phyloP scores from a whole-genome alignment of 2,797 vertebrate species.

The Hydrocynus forskahlii region DNA sequence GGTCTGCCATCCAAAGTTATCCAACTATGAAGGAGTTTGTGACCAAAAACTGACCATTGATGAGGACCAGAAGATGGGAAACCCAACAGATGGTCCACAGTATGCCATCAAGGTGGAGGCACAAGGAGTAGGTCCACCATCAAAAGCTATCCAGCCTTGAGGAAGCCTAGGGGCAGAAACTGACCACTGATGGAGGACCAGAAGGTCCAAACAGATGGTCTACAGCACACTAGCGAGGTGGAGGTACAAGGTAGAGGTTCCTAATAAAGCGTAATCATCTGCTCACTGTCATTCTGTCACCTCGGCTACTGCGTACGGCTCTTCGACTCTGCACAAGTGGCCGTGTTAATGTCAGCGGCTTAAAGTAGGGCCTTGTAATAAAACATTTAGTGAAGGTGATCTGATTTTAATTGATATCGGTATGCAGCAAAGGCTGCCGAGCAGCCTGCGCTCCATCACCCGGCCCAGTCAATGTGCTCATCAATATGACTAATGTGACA shows the following conservation, averaged over 20 bases:
- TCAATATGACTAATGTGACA: slow-evolving; percentile 61
- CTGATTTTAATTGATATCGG: slow-evolving; percentile 51
- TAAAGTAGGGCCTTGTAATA: slow-evolving; percentile 35
- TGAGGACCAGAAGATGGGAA: too few species aligned
- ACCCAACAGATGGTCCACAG: too few species aligned
- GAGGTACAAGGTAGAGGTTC: neutral
- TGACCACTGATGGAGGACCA: too few species aligned
- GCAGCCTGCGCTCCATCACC: slow-evolving; percentile 33
- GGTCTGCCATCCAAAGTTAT: too few species aligned
- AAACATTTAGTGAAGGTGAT: slow-evolving; percentile 35
- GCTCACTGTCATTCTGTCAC: neutral
- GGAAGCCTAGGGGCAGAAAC: too few species aligned
- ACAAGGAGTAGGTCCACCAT: too few species aligned
- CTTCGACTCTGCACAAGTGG: neutral
- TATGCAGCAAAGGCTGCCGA: slow-evolving; percentile 25
- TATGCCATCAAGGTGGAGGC: too few species aligned
- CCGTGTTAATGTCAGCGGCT: slow-evolving; percentile 13
- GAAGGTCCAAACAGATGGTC: neutral
- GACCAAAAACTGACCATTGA: too few species aligned
- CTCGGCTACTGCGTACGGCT: neutral
- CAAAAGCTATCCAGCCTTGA: too few species aligned
- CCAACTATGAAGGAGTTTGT: too few species aligned
- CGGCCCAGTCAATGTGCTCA: slow-evolving; percentile 35
- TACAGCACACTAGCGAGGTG: neutral
- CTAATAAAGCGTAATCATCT: slow-evolving; percentile 2